Evolutionary conservation across 2,113 vertebrate genomes (phyloP), one percentile per base, ranked within the genome.

Genomic region (Cheilinus undulatus): DNA sequence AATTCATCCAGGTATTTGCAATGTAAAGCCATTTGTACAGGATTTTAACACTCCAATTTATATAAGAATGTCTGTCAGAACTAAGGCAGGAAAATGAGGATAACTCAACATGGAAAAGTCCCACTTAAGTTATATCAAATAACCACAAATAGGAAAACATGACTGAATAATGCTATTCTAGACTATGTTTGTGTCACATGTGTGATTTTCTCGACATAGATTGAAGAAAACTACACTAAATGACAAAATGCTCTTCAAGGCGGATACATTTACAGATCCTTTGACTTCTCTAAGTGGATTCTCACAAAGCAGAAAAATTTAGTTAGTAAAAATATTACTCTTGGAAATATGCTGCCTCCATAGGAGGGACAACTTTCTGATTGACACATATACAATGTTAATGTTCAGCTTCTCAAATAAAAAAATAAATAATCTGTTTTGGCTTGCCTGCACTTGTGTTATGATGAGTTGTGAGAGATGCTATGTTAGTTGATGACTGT

Each of bases 341-440:
- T 74, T 46, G 64, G 59, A 69, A 58, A 78, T 59, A 27, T 24
- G 59, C 8, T 24, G 22, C 70, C 74, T 86, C 79, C 79, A 88
- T 56, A 40, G 79, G 79, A 85, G 82, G 51, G 6, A 64, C 61
- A 46, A 28, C 24, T 49, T 38, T 66, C 40, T 65, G 49, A 76
- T 24, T 43, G 38, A 53, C 54, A 46, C 62, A 59, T 22, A 61
- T 48, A 69, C 43, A 57, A 72, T 53, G 43, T 50, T 36, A 40
- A 46, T 28, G 30, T 43, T 60, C 34, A 50, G 26, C 54, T 34
- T 27, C 49, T 30, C 14, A 70, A 59, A 69, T 70, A 59, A 74
- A 70, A 63, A 78, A 76, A 51, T 42, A 34, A 67, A 82, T 51
- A 11, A 19, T 40, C 48, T 66, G 2, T 52, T 61, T 28, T 66